These are phyloP conservation scores for Mugil cephalus DNA, from an alignment of 2,113 vertebrate species.

Conservation along the genomic window DNA sequence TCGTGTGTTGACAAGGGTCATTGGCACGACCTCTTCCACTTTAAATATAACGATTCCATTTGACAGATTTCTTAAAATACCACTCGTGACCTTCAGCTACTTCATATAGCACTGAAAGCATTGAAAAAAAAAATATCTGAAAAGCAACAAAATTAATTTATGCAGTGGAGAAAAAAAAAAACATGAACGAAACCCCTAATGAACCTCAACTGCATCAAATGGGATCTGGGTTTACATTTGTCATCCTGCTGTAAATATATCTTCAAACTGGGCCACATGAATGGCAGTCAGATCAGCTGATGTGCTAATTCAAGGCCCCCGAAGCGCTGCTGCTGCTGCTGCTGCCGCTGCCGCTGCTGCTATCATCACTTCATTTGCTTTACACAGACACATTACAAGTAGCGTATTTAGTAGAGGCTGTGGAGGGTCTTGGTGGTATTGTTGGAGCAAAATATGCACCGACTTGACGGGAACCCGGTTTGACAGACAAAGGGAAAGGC, in stretches of 20 bases:
- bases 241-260: conserved; percentile 44
- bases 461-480: conserved; percentile 37
- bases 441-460: conserved; percentile 27
- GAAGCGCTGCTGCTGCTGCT: conserved; percentile 26
- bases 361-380: conserved; percentile 66
- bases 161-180: no score
- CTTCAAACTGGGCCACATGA: conserved; percentile 33
- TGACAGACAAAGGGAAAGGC: conserved; percentile 35
- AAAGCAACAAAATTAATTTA: no score
- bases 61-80: no score
- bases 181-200: no score
- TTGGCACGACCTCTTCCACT: no score
- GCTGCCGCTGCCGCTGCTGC: conserved; percentile 25
- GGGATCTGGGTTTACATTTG: conserved; percentile 18
- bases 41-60: no score
- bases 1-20: no score
- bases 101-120: no score
- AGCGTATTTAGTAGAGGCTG: conserved; percentile 32
- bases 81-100: no score
- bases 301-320: conserved; percentile 42
- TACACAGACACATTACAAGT: conserved; percentile 38
- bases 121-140: no score
- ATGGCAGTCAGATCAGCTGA: conserved; percentile 40
- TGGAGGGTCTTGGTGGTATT: conserved; percentile 32
- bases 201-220: background rate